Base-by-base conservation (phyloP, 23 tunicate species). In the Botrylloides violaceus region DNA sequence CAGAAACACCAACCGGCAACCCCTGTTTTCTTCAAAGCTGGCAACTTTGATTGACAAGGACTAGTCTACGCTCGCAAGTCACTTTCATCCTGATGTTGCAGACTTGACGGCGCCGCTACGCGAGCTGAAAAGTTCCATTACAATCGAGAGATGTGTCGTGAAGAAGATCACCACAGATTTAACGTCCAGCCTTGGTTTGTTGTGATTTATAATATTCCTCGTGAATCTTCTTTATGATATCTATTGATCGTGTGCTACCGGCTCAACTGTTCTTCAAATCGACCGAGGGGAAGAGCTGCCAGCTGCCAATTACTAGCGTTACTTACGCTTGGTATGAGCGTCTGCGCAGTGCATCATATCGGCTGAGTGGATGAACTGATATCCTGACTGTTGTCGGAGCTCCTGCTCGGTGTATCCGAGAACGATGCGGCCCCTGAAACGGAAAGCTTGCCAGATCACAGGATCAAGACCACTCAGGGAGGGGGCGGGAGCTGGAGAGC, bases 291-390 rank as follows among this genome's bases (percentile, higher is more conserved):
- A 34, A 29, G 53, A 9, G 12, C 12, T 7, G 53, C 15, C 53
- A 43, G 12, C 53, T 9, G 15, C 9, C 9, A 43, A 43, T 43
- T 43, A 15, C 12, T n/a, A n/a, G n/a, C n/a, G n/a, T n/a, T n/a
- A 64, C 87, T 81, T 75, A 90, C 97, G 68, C 74, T 90, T 90
- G 38, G 97, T 90, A 49, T 90, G 97, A 30, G 97, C 89, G 58
- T 90, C 90, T 7, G 97, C 97, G 73, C 97, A 90, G 38, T 90
- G 97, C 97, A 90, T 90, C 97, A 90, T 90, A 39, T 90, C 97
- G 15, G 97, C 97, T 25, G 97, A 90, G 39, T 90, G 97, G 66
- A 90, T 79, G 66, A 90, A 90, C 66, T 90, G 92, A 61, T 90
- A 90, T 29, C 97, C 97, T 2, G 97, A 90, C 68, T 87, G 75